A percentile compares a stretch with the other conserved stretches of the same genome.
Evolutionary conservation across 2,888 invertebrate species (phyloP).

Genomic region (Cephus runcator): DNA sequence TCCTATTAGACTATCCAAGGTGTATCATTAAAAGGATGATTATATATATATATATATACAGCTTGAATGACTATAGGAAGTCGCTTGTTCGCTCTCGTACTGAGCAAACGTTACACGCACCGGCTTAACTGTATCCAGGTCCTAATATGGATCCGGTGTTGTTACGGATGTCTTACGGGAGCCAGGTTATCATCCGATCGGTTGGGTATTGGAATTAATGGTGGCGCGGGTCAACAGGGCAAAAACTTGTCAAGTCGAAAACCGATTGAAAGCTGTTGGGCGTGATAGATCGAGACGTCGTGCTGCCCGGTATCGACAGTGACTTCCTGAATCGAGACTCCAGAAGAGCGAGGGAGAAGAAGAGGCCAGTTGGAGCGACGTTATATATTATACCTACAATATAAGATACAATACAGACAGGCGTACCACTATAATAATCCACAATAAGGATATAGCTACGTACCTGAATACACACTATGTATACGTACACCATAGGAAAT

Average conservation of each 20-base stretch:
- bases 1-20: background rate
- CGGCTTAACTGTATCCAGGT: constrained; percentile 20
- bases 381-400: background rate
- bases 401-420: background rate
- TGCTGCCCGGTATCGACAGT: background rate
- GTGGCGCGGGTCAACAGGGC: constrained; percentile 1
- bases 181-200: constrained; percentile 18
- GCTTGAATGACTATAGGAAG: background rate
- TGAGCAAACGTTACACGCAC: constrained; percentile 22
- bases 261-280: background rate
- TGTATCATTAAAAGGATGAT: background rate
- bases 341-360: background rate
- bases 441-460: background rate
- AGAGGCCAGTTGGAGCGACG: background rate
- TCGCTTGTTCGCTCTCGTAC: constrained; percentile 16
- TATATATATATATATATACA: background rate
- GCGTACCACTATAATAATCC: background rate
- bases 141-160: constrained; percentile 18
- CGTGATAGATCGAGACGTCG: background rate
- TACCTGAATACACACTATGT: background rate
- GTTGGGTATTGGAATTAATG: constrained; percentile 17
- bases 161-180: constrained; percentile 18
- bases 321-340: background rate
- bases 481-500: background rate
- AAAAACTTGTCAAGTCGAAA: constrained; percentile 6